Evolutionary conservation across 2,888 invertebrate species (phyloP), one percentile per base, ranked within the genome.

Genomic region (Caradrina clavipalpis): DNA sequence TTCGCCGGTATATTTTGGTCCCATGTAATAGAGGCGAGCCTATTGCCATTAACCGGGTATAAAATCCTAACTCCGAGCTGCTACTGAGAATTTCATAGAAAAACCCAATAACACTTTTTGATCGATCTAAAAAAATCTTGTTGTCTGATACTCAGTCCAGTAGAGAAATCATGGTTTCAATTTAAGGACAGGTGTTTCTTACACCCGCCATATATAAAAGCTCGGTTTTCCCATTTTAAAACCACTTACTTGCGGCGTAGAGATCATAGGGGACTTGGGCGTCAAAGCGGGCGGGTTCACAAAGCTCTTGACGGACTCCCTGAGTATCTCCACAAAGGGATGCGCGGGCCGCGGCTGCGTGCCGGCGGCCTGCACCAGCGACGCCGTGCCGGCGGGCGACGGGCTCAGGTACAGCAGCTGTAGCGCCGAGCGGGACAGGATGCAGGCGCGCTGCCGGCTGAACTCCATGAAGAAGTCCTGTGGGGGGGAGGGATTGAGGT

Each of bases 391-490:
- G 2, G 94, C 95, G 2, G 95, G 93, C 31, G 94, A 92, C 62
- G 96, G 95, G 69, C 93, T 94, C 71, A 98, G 96, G 91, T 98
- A 98, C 42, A 98, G 95, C 73, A 98, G 96, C 91, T 99, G 99
- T 6, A 99, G 95, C 50, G 99, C 97, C 56, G 99, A 99, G 65
- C 99, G 97, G 1, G 99, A 99, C 11, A 99, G 96, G 70, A 99
- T 98, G 92, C 99, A 99, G 1, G 99, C 98, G 1, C 97, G 97
- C 86, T 97, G 97, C 56, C 98, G 97, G 87, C 99, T 99, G 93
- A 99, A 99, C 87, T 99, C 98, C 91, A 98, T 97, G 93, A 99
- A 99, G 93, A 99, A 98, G 89, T 99, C 99, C 98, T 98, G 90
- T 53, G 91, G 4, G 0, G 8, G 42, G 21, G 4, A 1, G 8